Conservation (phyloP, 1,140 invertebrate genomes). For the Drosophila sucinea region DNA sequence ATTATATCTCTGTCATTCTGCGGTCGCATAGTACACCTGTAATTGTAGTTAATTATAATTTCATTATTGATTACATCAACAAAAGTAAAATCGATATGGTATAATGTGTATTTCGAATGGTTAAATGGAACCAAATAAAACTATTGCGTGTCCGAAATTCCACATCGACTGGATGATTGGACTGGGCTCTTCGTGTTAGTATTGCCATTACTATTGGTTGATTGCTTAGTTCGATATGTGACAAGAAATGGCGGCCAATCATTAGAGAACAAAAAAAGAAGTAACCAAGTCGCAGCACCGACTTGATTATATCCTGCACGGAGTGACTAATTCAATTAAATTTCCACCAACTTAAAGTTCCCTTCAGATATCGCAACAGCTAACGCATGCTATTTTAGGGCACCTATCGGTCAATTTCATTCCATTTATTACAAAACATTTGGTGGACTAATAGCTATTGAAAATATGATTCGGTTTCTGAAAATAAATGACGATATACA, state of each 20-base stretch:
- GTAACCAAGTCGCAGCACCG: no score
- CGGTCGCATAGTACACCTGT: constrained; percentile 77
- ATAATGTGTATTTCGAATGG: background rate
- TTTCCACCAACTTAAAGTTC: no score
- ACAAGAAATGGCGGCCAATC: background rate
- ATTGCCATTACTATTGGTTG: background rate
- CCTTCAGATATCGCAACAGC: no score
- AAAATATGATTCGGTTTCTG: no score
- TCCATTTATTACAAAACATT: no score
- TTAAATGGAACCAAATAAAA: background rate
- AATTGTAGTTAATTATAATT: background rate
- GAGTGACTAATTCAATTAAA: no score
- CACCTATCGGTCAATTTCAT: no score
- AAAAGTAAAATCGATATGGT: constrained; percentile 1
- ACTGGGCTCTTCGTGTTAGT: background rate
- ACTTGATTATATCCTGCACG: no score
- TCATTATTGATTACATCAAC: constrained; percentile 7
- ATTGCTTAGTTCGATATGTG: background rate
- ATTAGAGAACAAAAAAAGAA: no score
- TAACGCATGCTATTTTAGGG: no score
- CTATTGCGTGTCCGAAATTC: background rate
- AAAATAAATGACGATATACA: no score
- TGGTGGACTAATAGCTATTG: no score
- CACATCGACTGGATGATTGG: background rate
- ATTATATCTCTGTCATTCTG: constrained; percentile 64